Evolutionary conservation across 2,113 vertebrate species (phyloP), one percentile per base, ranked within the genome.

Genomic region (Spizaetus ornatus): DNA sequence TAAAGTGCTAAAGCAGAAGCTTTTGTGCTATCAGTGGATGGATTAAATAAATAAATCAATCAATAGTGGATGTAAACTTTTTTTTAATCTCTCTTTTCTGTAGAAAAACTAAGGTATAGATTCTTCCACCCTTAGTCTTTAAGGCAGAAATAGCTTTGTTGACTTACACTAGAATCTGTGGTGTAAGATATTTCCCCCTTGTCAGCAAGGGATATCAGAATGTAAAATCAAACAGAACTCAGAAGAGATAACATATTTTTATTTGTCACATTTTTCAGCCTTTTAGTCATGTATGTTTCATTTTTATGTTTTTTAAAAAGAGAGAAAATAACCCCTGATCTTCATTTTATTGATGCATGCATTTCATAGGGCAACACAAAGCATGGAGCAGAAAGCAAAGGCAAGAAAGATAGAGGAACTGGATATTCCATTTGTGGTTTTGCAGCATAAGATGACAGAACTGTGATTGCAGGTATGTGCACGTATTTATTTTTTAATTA

Each of bases 1-100:
- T 55, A 69, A 95, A 97, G 93, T 96, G 93, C 84, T 95, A 95
- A 97, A 40, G 94, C 93, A 97, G 90, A 94, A 92, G 92, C 81
- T 88, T 93, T 97, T 16, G 13, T 89, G 67, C 65, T 93, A 95
- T 81, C 32, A 69, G 82, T 87, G 66, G 73, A 92, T 85, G 76
- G 83, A 86, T 96, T 93, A 85, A 94, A 96, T 94, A 95, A 97
- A 97, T 92, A 86, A 95, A 97, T 95, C 61, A 88, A 95, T 96
- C 47, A 93, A 90, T 93, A 94, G 74, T 88, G 72, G 73, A 96
- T 91, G 73, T 93, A 97, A 96, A 95, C 81, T 91, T 91, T 87
- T 94, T 82, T 56, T 20, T 13, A 81, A 91, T 82, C 38, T 83
- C 59, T 91, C 43, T 82, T 90, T 94, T 82, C 69, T 76, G 53